Base-by-base conservation (phyloP, 2,797 vertebrate species). In the Aplochiton taeniatus region DNA sequence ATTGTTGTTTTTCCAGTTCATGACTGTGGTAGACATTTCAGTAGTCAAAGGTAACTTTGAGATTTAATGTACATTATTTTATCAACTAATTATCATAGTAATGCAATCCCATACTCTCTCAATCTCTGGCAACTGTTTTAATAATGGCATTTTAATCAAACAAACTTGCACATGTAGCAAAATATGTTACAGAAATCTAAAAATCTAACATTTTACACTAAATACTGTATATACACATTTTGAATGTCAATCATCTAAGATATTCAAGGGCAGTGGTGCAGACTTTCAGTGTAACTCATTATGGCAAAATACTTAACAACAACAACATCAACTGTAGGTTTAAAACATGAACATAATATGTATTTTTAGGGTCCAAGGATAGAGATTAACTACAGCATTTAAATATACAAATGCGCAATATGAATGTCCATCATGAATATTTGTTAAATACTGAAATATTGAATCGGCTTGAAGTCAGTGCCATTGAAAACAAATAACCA, bases 251-350 rank as follows among this genome's bases (percentile, higher is more conserved):
- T 63, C 2, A 54, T 57, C 44, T 58, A 17, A 60, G 49, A 46
- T 67, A 50, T 69, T 58, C 54, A 61, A 72, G 77, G 42, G 65
- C 79, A 87, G 83, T 85, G 76, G 56, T 83, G 80, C 64, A 70
- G 81, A 79, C 68, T 78, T 71, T 82, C 75, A 90, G 87, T 87
- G 86, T 73, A 78, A 63, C 63, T 50, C 43, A 52, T 73, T 79
- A 87, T 83, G 74, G 74, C 69, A 78, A 74, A 65, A 73, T 77
- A 74, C 63, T 62, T 43, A 44, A 66, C 50, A 78, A 63, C 49
- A 71, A 68, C 61, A 63, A 61, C 55, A 66, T 69, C 66, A 75
- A 68, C 67, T 71, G 58, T 65, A 81, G 76, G 56, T 63, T 79
- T 78, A 83, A 70, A 85, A 77, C 61, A 76, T 51, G 61, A 77